phyloP scores from a whole-genome alignment of 1,140 invertebrate species.

The Drosophila tristis region DNA sequence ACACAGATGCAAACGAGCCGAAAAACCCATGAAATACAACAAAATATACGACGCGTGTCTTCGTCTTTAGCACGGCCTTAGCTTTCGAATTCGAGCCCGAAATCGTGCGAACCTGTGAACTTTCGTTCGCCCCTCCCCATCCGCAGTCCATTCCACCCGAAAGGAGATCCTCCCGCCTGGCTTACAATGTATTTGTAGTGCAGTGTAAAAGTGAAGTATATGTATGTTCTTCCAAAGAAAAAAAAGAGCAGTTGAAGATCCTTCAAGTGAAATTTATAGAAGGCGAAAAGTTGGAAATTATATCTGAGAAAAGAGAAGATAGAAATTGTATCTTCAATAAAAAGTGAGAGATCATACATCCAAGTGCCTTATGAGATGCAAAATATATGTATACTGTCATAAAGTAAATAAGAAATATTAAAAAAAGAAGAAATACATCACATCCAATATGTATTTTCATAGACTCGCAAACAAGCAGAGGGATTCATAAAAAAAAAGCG shows the following conservation, averaged over 20 bases:
- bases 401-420: conserved; percentile 6
- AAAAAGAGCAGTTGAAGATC: conserved; percentile 9
- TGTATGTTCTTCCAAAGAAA: conserved; percentile 6
- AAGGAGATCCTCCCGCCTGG: neutral
- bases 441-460: conserved; percentile 6
- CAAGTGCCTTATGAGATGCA: too few species aligned
- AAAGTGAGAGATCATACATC: neutral
- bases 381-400: conserved; percentile 1
- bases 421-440: conserved; percentile 9
- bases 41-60: conserved; percentile 69
- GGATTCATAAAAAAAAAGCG: conserved; percentile 1
- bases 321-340: conserved; percentile 12
- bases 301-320: conserved; percentile 10
- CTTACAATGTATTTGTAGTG: conserved; percentile 38
- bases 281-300: conserved; percentile 1
- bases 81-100: conserved; percentile 53
- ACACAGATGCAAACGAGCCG: conserved; percentile 22
- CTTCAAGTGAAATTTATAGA: conserved; percentile 27
- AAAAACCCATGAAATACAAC: conserved; percentile 37
- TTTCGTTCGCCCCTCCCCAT: conserved; percentile 50
- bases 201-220: conserved; percentile 15
- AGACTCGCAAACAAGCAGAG: conserved; percentile 1
- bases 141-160: neutral
- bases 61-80: conserved; percentile 53
- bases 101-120: conserved; percentile 79